Evolutionary conservation across 2,113 vertebrate genomes (phyloP), one percentile per base, ranked within the genome.

Genomic region (Raja brachyura): DNA sequence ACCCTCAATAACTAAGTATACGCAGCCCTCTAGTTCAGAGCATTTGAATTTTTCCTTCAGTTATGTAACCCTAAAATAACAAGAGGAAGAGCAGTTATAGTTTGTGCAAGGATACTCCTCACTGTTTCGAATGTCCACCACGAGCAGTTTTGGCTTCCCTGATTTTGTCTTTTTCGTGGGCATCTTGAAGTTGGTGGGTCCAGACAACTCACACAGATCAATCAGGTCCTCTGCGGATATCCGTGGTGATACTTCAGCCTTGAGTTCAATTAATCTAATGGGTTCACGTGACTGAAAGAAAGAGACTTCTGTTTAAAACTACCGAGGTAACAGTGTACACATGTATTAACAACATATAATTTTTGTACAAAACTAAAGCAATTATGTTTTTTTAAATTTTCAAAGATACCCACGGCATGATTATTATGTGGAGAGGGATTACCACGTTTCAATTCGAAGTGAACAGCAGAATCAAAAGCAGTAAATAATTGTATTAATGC

Each of bases 171-270:
- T 98, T 95, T 98, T 99, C 70, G 95, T 92, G 11, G 97, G 96
- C 14, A 97, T 97, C 95, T 97, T 97, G 94, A 96, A 96, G 93
- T 97, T 96, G 95, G 93, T 95, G 0, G 96, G 96, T 73, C 95
- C 96, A 33, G 97, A 96, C 93, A 99, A 95, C 92, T 99, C 98
- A 95, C 99, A 99, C 93, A 99, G 95, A 94, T 99, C 98, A 93
- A 99, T 99, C 93, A 99, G 95, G 95, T 99, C 99, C 94, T 99
- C 98, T 4, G 98, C 98, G 10, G 99, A 99, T 95, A 99, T 98
- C 70, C 99, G 96, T 8, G 99, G 98, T 16, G 98, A 98, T 1
- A 97, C 96, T 94, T 99, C 99, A n/a, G 97, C 97, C 95, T 99
- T 99, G 94, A 99, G 96, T 93, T 99, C 98, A 94, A 96, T 96